Percentiles rank a stretch among this genome's conserved stretches.
These are phyloP conservation scores for Bombylius major DNA, from an alignment of 2,888 invertebrate species.

Conservation along the genomic window DNA sequence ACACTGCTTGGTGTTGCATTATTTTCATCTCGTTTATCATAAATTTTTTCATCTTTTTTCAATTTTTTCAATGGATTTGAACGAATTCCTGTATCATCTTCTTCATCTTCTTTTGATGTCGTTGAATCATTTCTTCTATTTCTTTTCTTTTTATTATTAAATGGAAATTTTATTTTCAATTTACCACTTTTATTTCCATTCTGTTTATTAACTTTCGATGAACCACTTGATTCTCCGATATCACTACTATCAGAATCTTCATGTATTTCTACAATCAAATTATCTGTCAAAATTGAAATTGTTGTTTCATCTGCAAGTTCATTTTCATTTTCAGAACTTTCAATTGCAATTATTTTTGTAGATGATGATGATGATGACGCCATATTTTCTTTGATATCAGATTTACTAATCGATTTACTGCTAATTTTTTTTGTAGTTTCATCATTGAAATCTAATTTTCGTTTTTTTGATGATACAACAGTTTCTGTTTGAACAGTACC, in stretches of 20 bases:
- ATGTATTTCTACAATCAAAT: background rate
- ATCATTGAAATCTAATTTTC: conserved; percentile 25
- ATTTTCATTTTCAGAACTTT: conserved; percentile 4
- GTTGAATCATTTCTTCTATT: background rate
- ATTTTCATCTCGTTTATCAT: background rate
- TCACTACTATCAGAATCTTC: background rate
- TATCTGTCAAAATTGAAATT: too few species aligned
- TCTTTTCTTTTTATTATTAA: conserved; percentile 7
- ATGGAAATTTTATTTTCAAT: conserved; percentile 6
- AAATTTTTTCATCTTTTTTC: background rate
- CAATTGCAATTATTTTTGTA: background rate
- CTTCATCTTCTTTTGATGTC: background rate
- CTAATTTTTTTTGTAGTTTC: conserved; percentile 1
- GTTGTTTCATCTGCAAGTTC: background rate
- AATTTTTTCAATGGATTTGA: conserved; percentile 1
- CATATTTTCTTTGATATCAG: conserved; percentile 2
- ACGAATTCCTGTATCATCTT: background rate
- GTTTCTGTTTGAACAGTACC: background rate
- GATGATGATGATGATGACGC: background rate
- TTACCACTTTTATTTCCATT: background rate
- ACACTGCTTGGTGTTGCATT: background rate
- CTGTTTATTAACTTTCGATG: background rate
- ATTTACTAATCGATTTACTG: background rate
- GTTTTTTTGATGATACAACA: conserved; percentile 23
- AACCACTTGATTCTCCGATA: too few species aligned